Percentiles rank a stretch among this genome's conserved stretches.
Conservation (phyloP, 1,140 invertebrate genomes). For the Argopecten irradians region DNA sequence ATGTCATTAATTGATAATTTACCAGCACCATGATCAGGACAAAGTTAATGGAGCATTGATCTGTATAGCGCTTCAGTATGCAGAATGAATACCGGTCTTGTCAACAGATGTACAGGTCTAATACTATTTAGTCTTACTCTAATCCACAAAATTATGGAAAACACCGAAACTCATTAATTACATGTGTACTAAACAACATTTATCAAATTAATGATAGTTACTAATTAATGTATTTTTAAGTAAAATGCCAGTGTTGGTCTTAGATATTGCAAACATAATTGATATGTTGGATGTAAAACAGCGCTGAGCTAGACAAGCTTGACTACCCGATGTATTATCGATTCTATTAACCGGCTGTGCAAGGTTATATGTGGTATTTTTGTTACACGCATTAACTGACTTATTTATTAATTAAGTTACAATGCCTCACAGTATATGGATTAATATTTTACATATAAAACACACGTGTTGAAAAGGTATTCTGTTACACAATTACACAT, state of each 20-base stretch:
- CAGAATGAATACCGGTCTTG: not conserved
- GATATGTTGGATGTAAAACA: no score
- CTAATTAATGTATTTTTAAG: no score
- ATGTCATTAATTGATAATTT: conserved; percentile 19
- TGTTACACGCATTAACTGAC: not conserved
- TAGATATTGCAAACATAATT: no score
- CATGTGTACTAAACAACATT: no score
- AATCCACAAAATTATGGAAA: no score
- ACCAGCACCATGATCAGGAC: not conserved
- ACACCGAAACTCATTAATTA: no score
- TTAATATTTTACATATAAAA: not conserved
- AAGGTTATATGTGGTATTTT: not conserved
- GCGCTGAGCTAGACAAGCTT: not conserved
- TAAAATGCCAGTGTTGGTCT: no score
- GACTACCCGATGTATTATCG: no score
- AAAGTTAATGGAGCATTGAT: not conserved
- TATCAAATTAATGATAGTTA: no score
- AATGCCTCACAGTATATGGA: not conserved
- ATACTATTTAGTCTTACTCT: no score
- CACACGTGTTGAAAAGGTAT: not conserved
- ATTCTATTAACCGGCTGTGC: not conserved
- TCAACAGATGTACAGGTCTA: not conserved
- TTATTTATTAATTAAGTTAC: conserved; percentile 13
- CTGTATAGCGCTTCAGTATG: not conserved
- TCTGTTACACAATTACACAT: not conserved